A percentile compares a stretch with the other conserved stretches of the same genome.
phyloP scores from a whole-genome alignment of 92 coral and sea anemone genomes.

The Paramuricea clavata region DNA sequence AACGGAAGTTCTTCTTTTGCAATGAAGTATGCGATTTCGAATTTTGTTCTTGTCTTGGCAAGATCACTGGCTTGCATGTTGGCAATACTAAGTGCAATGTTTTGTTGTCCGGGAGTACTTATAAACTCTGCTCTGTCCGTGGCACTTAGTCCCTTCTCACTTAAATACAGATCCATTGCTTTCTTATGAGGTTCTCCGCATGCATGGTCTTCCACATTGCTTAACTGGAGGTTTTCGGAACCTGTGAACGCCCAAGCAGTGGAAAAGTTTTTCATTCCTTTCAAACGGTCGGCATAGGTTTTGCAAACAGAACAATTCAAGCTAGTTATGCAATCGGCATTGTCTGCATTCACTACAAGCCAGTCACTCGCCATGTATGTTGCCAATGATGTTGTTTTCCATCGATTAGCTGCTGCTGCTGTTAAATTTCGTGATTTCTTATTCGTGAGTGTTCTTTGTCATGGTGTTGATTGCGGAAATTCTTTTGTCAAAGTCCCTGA shows the following conservation, averaged over 20 bases:
- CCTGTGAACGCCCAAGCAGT: slow-evolving; percentile 81
- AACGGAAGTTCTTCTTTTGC: slow-evolving; percentile 20
- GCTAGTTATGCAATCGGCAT: slow-evolving; percentile 31
- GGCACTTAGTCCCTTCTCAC: slow-evolving; percentile 61
- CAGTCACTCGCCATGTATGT: slow-evolving; percentile 56
- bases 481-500: neutral
- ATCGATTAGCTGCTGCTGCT: slow-evolving; percentile 64
- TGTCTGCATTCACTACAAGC: slow-evolving; percentile 12
- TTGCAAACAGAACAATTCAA: slow-evolving; percentile 80
- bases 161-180: slow-evolving; percentile 70
- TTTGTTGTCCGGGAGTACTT: slow-evolving; percentile 20
- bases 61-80: slow-evolving; percentile 2
- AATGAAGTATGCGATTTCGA: slow-evolving; percentile 32
- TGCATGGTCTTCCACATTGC: slow-evolving; percentile 78
- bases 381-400: slow-evolving; percentile 71
- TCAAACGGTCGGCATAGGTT: slow-evolving; percentile 64
- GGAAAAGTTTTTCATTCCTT: slow-evolving; percentile 80
- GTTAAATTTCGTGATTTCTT: slow-evolving; percentile 69
- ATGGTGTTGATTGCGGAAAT: neutral
- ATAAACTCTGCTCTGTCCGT: slow-evolving; percentile 70
- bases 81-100: neutral
- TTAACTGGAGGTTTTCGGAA: slow-evolving; percentile 73
- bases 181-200: slow-evolving; percentile 79
- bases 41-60: slow-evolving; percentile 2
- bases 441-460: neutral